Base-by-base conservation (phyloP, 1,140 invertebrate genomes). In the Leptinotarsa defecta region DNA sequence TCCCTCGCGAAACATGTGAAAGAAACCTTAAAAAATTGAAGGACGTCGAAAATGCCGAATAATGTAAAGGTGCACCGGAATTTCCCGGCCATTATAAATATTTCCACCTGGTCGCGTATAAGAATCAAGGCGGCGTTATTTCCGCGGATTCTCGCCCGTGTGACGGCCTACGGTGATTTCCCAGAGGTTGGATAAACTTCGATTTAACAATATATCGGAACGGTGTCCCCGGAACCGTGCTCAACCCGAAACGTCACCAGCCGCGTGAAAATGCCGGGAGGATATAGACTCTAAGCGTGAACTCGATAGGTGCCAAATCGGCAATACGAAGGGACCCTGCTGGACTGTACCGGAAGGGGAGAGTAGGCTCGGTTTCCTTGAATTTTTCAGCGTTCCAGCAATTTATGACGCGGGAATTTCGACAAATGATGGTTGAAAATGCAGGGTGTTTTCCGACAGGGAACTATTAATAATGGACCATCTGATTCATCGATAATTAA, bases 181-280 rank as follows among this genome's bases (percentile, higher is more conserved):
- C 84, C 84, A 83, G 73, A 82, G 83, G 84, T 76, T 81, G 78
- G 77, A 83, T 85, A 85, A 85, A 85, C 81, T 84, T 85, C 83
- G 83, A 85, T 85, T 85, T 84, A 84, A 84, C 83, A 83, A 84
- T 79, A 80, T 80, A 84, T 83, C 77, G 79, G 79, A 80, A 80
- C 63, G 20, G 11, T 24, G 63, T 20, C 63, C 17, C 20, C 52
- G n/a, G 34, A 57, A 57, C 15, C 52, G n/a, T 57, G 1, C 52
- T 8, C 15, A 19, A 57, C 52, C 52, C 15, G n/a, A 57, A 57
- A 57, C 15, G 52, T 57, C 15, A 57, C n/a, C 52, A 19, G 15
- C 0, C 17, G n/a, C n/a, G 15, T 19, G 52, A 0, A 19, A 19
- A n/a, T 8, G n/a, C 5, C 52, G 52, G 13, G n/a, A 19, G 52